Conservation (phyloP, 2,888 invertebrate genomes). For the Hypena proboscidalis region DNA sequence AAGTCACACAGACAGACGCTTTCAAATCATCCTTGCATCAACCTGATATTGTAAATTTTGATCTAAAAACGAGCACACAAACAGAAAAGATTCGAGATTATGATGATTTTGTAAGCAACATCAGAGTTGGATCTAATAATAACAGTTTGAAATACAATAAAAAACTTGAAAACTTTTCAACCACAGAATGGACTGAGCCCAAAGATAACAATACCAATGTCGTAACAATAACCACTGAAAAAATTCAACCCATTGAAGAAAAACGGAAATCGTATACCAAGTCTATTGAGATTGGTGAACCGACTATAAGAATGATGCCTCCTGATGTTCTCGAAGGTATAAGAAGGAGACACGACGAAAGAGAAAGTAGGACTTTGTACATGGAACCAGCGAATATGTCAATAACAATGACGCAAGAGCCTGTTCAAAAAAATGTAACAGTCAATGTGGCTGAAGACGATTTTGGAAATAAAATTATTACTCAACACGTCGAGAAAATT, state of each 20-base stretch:
- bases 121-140: slow-evolving; percentile 78
- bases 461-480: slow-evolving; percentile 79
- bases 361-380: slow-evolving; percentile 70
- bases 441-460: slow-evolving; percentile 81
- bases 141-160: slow-evolving; percentile 72
- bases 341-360: slow-evolving; percentile 65
- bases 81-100: slow-evolving; percentile 66
- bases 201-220: slow-evolving; percentile 67
- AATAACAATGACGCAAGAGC: slow-evolving; percentile 79
- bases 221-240: slow-evolving; percentile 78
- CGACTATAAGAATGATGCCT: slow-evolving; percentile 68
- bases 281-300: slow-evolving; percentile 80
- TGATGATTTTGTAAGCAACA: slow-evolving; percentile 80
- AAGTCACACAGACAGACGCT: slow-evolving; percentile 67
- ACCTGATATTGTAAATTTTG: slow-evolving; percentile 81
- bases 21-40: slow-evolving; percentile 77
- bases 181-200: slow-evolving; percentile 67
- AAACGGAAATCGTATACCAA: slow-evolving; percentile 76
- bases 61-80: slow-evolving; percentile 67
- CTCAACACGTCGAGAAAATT: slow-evolving; percentile 77
- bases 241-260: slow-evolving; percentile 62
- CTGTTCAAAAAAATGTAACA: slow-evolving; percentile 79
- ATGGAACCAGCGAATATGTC: slow-evolving; percentile 79
- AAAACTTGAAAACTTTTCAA: slow-evolving; percentile 59
- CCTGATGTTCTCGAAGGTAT: slow-evolving; percentile 79